Percentiles rank a stretch among this genome's conserved stretches.
Evolutionary conservation across 2,113 vertebrate genomes (phyloP).

Genomic region (Cyanistes caeruleus): DNA sequence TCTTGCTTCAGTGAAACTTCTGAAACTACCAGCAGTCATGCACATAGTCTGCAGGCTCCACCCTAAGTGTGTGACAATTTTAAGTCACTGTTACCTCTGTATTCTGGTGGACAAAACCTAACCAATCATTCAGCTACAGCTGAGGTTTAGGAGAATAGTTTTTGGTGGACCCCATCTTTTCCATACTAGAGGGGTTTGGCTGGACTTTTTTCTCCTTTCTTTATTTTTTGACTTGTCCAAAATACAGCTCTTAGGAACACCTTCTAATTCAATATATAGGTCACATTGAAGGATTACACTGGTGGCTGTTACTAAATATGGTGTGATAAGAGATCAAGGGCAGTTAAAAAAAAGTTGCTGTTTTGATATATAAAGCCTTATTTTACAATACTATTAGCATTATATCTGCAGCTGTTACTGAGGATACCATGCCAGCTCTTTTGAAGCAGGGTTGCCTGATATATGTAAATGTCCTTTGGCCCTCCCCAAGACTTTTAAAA

Average conservation of each 20-base stretch:
- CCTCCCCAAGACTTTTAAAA: background rate
- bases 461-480: background rate
- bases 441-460: background rate
- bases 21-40: background rate
- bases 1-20: background rate
- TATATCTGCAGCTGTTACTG: slow-evolving; percentile 17
- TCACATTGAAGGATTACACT: background rate
- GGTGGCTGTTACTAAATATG: slow-evolving; percentile 8
- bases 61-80: background rate
- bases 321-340: slow-evolving; percentile 1
- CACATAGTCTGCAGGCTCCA: background rate
- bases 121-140: background rate
- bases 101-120: background rate
- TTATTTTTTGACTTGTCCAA: background rate
- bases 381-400: slow-evolving; percentile 14
- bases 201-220: accelerated
- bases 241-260: background rate
- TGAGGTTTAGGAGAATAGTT: background rate
- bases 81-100: background rate
- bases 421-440: background rate
- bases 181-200: background rate
- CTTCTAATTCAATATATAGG: slow-evolving; percentile 6
- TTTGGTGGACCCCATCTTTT: background rate
- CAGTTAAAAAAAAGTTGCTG: background rate
- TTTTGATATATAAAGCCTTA: slow-evolving; percentile 17